Base-by-base conservation (phyloP, 2,113 vertebrate species). In the Rhinolophus sinicus region DNA sequence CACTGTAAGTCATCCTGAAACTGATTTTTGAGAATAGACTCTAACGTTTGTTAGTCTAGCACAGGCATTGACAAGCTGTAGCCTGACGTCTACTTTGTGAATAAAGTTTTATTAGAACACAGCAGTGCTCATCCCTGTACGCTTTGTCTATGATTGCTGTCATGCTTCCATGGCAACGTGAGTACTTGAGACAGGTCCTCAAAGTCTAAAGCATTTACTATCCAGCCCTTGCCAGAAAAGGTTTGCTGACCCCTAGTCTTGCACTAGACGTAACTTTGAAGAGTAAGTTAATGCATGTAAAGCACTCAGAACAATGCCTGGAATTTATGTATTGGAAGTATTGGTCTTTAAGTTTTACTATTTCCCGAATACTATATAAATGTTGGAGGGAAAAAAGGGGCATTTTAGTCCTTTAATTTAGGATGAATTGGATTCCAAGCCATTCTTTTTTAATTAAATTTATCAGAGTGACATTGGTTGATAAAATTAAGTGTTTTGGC, bases 21-120 rank as follows among this genome's bases (percentile, higher is more conserved):
- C 22, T 16, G 11, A 54, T 65, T 78, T 77, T 90, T 83, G 2
- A 72, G 30, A 92, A 78, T 19, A 28, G 50, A 28, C 33, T 33
- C 24, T 76, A 22, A 56, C 0, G 13, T 82, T 77, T 77, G 12
- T 86, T 77, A 30, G 54, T 72, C 22, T 47, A 47, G 14, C 21
- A 33, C 12, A 86, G 54, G 10, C 6, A 24, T 38, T 93, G 40
- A 38, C 52, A 65, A 54, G 47, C 40, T 30, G 33, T 8, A 69
- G 16, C 18, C 38, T 47, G 60, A 30, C 8, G 4, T 38, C 3
- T 73, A 1, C 35, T 97, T 60, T 85, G 6, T 93, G 86, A 80
- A 52, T 88, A 62, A 94, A 91, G 33, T 88, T 94, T 60, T 81
- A 64, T 80, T 73, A 85, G 65, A 91, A 64, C 22, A 52, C 30